Conservation (phyloP, 1,140 invertebrate genomes). For the Atta colombica region DNA sequence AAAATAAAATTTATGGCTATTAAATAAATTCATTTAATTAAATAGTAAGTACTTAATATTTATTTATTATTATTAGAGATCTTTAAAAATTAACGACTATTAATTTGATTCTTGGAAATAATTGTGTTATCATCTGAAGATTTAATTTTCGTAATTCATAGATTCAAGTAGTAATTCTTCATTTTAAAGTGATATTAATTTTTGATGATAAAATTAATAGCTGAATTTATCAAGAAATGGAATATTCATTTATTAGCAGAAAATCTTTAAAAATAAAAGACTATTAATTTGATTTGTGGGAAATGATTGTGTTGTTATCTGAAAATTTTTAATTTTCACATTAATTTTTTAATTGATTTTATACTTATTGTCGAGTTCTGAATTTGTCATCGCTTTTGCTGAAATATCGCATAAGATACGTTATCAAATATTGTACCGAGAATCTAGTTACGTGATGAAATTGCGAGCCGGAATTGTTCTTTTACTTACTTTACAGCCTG, state of each 20-base stretch:
- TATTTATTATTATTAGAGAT: background rate
- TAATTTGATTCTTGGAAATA: background rate
- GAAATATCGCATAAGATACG: background rate
- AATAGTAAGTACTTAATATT: background rate
- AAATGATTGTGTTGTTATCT: background rate
- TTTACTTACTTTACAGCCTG: constrained; percentile 54
- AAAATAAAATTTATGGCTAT: background rate
- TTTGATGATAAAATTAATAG: too few species aligned
- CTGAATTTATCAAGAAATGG: too few species aligned
- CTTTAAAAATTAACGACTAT: background rate
- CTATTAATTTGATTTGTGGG: background rate
- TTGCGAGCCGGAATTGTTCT: constrained; percentile 50
- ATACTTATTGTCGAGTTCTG: background rate
- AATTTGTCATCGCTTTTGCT: background rate
- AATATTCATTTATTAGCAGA: background rate
- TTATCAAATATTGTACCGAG: constrained; percentile 15
- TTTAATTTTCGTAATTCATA: background rate
- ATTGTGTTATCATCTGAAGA: background rate
- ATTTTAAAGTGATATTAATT: too few species aligned
- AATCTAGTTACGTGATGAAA: constrained; percentile 52
- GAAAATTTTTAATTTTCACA: background rate
- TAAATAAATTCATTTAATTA: constrained; percentile 1
- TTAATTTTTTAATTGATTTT: background rate
- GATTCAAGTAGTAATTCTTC: too few species aligned
- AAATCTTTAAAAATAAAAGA: background rate